These are phyloP conservation scores for Chrysina gloriosa DNA, from an alignment of 2,888 invertebrate species.

Conservation along the genomic window DNA sequence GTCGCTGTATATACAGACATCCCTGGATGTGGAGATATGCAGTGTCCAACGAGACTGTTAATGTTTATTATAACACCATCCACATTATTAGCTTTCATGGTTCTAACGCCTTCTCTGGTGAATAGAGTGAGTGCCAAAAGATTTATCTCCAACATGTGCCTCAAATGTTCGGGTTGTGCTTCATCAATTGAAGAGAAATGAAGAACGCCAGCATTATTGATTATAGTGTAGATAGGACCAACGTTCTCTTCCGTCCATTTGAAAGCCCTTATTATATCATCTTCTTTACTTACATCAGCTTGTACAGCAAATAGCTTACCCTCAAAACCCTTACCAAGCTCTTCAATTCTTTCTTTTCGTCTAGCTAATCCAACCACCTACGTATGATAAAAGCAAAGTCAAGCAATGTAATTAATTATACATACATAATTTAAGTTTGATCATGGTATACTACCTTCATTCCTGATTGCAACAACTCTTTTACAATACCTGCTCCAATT, in stretches of 20 bases:
- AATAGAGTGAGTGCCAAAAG: constrained; percentile 8
- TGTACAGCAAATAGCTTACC: constrained; percentile 40
- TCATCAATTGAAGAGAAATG: not conserved
- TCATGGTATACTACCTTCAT: not conserved
- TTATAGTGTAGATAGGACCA: constrained; percentile 41
- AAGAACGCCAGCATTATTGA: constrained; percentile 42
- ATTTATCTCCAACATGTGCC: constrained; percentile 16
- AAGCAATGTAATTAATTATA: too few species aligned
- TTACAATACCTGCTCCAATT: constrained; percentile 24
- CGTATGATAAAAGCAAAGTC: too few species aligned
- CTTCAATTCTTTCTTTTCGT: constrained; percentile 8
- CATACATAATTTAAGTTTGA: too few species aligned
- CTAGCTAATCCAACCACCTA: constrained; percentile 30
- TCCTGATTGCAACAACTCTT: not conserved
- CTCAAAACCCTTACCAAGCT: constrained; percentile 38
- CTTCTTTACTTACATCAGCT: constrained; percentile 40
- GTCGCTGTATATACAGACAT: not conserved
- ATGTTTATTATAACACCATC: constrained; percentile 36
- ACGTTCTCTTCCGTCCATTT: constrained; percentile 39
- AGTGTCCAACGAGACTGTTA: constrained; percentile 21
- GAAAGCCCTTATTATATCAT: constrained; percentile 40
- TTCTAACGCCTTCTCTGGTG: constrained; percentile 20
- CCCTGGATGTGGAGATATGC: not conserved
- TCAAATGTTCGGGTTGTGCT: not conserved
- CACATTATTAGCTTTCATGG: constrained; percentile 32